Evolutionary conservation across 2,113 vertebrate species (phyloP).

Genomic region (Leptobrachium ailaonicum): DNA sequence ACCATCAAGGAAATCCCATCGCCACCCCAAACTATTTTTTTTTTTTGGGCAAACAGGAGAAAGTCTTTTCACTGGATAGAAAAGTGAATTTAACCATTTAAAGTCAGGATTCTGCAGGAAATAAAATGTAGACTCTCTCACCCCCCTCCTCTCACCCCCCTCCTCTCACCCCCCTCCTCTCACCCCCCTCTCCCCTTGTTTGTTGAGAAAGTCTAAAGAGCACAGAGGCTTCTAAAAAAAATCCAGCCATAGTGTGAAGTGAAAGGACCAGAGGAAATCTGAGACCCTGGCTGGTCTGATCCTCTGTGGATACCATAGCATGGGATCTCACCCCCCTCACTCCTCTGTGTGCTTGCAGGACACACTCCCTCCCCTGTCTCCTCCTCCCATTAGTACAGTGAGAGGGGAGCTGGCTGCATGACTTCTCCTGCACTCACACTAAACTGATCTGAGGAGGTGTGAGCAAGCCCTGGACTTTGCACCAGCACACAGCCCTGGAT

Average conservation of each 20-base stretch:
- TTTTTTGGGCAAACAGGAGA: no score
- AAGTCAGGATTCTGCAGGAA: not conserved
- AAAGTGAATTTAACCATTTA: slow-evolving; percentile 22
- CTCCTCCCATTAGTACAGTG: slow-evolving; percentile 40
- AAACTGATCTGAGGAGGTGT: not conserved
- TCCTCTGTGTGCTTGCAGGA: not conserved
- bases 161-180: no score
- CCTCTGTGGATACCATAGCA: slow-evolving; percentile 31
- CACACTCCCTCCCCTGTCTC: slow-evolving; percentile 30
- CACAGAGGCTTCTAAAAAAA: slow-evolving; percentile 18
- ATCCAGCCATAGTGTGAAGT: slow-evolving; percentile 17
- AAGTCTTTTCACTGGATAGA: no score
- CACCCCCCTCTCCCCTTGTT: not conserved
- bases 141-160: no score
- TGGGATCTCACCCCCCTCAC: not conserved
- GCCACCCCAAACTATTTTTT: no score
- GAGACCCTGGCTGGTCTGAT: slow-evolving; percentile 41
- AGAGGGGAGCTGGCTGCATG: slow-evolving; percentile 7
- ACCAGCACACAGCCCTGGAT: not conserved
- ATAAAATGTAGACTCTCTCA: no score
- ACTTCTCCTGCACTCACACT: not conserved
- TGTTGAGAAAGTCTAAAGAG: not conserved
- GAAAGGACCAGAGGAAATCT: slow-evolving; percentile 30
- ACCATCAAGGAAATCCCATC: no score
- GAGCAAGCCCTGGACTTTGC: not conserved